Evolutionary conservation across 2,797 vertebrate species (phyloP).

Genomic region (Poecilia picta): DNA sequence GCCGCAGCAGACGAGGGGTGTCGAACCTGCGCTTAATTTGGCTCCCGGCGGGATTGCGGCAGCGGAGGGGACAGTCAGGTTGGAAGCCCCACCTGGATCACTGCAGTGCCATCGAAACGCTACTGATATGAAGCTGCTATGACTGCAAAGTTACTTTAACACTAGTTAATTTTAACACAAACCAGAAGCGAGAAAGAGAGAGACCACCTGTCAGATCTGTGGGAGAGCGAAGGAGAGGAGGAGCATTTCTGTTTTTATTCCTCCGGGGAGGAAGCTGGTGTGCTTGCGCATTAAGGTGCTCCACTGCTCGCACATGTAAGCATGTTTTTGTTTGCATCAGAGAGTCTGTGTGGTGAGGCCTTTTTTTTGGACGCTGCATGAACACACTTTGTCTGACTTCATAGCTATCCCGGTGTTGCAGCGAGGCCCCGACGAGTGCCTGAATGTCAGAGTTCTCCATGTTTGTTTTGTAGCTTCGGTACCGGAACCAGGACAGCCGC

Average conservation of each 20-base stretch:
- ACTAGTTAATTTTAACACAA: conserved; percentile 56
- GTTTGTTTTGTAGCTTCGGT: conserved; percentile 40
- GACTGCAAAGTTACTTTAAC: conserved; percentile 61
- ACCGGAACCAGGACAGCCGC: conserved; percentile 31
- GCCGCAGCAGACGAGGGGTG: conserved; percentile 70
- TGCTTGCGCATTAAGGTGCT: conserved; percentile 23
- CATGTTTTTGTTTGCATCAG: conserved; percentile 50
- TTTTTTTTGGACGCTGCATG: conserved; percentile 60
- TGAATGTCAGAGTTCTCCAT: conserved; percentile 63
- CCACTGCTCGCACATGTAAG: conserved; percentile 27
- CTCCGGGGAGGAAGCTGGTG: conserved; percentile 35
- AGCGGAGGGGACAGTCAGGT: conserved; percentile 52
- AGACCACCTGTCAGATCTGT: conserved; percentile 44
- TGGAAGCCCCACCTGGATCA: conserved; percentile 53
- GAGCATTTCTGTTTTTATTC: conserved; percentile 41
- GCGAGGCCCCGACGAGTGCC: conserved; percentile 65
- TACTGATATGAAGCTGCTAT: conserved; percentile 68
- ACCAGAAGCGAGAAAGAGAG: conserved; percentile 37
- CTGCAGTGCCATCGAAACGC: conserved; percentile 59
- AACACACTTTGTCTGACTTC: conserved; percentile 65
- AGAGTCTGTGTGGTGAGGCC: conserved; percentile 65
- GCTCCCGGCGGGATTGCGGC: conserved; percentile 49
- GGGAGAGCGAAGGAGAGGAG: conserved; percentile 40
- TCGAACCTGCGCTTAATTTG: conserved; percentile 57
- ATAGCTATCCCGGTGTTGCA: conserved; percentile 66